Evolutionary conservation across 2,113 vertebrate genomes (phyloP).

Genomic region (Geothlypis trichas): DNA sequence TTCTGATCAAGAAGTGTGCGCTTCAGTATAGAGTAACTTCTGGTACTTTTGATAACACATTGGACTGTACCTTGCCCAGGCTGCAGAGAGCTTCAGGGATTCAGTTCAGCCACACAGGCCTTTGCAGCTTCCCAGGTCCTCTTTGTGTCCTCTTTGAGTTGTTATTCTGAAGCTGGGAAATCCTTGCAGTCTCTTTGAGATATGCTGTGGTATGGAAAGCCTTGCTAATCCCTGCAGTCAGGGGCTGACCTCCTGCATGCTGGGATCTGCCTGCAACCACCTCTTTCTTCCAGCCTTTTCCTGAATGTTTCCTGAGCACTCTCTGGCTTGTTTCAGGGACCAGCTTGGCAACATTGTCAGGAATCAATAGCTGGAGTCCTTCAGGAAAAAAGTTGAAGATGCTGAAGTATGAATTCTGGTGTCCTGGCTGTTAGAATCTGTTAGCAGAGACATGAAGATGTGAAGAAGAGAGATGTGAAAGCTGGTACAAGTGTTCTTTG

Average conservation of each 20-base stretch:
- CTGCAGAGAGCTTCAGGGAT: background rate
- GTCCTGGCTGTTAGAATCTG: conserved; percentile 32
- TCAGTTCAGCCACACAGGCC: background rate
- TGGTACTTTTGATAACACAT: background rate
- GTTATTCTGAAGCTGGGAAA: background rate
- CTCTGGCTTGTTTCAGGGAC: conserved; percentile 46
- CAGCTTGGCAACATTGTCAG: background rate
- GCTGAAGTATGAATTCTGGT: conserved; percentile 26
- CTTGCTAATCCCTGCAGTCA: background rate
- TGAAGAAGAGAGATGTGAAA: conserved; percentile 26
- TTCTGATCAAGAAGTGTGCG: background rate
- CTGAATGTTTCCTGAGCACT: background rate
- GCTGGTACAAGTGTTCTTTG: background rate
- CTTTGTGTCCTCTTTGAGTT: background rate
- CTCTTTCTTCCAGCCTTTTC: background rate
- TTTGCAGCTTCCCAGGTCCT: rapidly evolving
- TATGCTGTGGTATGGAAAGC: background rate
- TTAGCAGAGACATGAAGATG: background rate
- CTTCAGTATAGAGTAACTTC: background rate
- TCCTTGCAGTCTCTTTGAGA: background rate
- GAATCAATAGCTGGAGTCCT: conserved; percentile 36
- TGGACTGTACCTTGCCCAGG: background rate
- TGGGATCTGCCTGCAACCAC: background rate
- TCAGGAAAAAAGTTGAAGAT: conserved; percentile 31
- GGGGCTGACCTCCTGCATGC: background rate